A percentile compares a stretch with the other conserved stretches of the same genome.
These are phyloP conservation scores for Pelvicachromis taeniatus DNA, from an alignment of 2,113 vertebrate genomes.

Conservation along the genomic window DNA sequence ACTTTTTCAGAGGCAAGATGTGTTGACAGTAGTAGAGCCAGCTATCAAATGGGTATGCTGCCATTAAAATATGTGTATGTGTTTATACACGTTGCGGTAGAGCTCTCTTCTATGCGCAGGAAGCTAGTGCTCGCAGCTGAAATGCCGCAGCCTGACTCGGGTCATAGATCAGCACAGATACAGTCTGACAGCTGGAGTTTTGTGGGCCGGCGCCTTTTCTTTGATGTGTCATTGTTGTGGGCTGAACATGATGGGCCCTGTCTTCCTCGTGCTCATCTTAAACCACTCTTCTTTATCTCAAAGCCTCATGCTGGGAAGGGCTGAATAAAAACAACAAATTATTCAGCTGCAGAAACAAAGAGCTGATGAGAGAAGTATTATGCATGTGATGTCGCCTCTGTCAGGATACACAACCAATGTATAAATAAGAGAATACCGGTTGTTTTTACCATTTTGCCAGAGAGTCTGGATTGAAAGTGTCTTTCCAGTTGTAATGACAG, in stretches of 20 bases:
- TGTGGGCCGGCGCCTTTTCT: slow-evolving; percentile 4
- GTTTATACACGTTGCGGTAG: slow-evolving; percentile 1
- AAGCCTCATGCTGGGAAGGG: background rate
- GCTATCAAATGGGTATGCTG: background rate
- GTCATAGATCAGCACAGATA: slow-evolving; percentile 21
- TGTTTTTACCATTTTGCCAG: background rate
- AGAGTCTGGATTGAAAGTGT: background rate
- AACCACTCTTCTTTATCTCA: slow-evolving; percentile 18
- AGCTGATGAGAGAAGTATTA: background rate
- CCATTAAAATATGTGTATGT: background rate
- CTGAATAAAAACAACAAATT: slow-evolving; percentile 16
- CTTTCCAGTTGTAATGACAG: slow-evolving; percentile 14
- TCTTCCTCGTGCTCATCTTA: slow-evolving; percentile 30
- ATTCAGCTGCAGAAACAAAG: slow-evolving; percentile 26
- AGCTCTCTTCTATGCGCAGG: background rate
- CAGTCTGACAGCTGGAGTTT: slow-evolving; percentile 17
- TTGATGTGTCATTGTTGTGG: slow-evolving; percentile 54
- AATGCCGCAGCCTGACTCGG: background rate
- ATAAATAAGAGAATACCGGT: background rate
- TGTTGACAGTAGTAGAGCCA: slow-evolving; percentile 11
- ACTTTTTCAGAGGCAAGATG: background rate
- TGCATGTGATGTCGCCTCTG: background rate
- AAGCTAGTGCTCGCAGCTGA: background rate
- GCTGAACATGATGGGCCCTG: slow-evolving; percentile 56
- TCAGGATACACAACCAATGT: background rate